Evolutionary conservation across 1,140 invertebrate species (phyloP), one percentile per base, ranked within the genome.

Genomic region (Ectropis grisescens): DNA sequence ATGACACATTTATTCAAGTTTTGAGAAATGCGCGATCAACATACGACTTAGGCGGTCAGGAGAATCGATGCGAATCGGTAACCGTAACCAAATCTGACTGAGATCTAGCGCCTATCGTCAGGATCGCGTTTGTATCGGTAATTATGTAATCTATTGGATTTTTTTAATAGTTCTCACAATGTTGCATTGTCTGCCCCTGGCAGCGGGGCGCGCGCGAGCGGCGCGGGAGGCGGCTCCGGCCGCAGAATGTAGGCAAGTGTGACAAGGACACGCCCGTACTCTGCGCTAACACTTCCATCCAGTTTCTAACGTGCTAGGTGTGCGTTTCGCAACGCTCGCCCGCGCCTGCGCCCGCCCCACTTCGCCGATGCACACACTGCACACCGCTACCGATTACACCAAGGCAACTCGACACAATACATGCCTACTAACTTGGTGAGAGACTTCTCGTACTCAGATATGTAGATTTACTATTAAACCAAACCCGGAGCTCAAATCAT

Each of bases 241-340:
- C 44, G 55, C 56, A 67, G 71, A 80, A 80, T 80, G 75, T 76
- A 75, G 75, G 75, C 71, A 80, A 80, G 56, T 72, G 71, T 80
- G 75, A 76, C 75, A 80, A 80, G 75, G 75, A 78, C 75, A 75
- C 71, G 68, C 75, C 72, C 70, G 75, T 71, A 80, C 72, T 64
- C 57, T 54, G 62, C 58, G 66, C 68, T 70, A 74, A 71, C 68
- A 79, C 64, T 72, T 71, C 72, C 72, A 80, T 74, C 75, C 66
- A 80, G 75, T 78, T 76, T 75, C 69, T 80, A 80, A 75, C 64
- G 66, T 60, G 68, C 58, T 66, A 50, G 64, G 53, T 58, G 58
- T 52, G 57, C 51, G 65, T 78, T 80, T 80, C 70, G 68, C 71
- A 76, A 80, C 56, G 41, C 23, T 54, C 55, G 58, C 64, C 54